Percentiles rank a stretch among this genome's conserved stretches.
Evolutionary conservation across 2,888 invertebrate genomes (phyloP).

Genomic region (Erpobdella octoculata): DNA sequence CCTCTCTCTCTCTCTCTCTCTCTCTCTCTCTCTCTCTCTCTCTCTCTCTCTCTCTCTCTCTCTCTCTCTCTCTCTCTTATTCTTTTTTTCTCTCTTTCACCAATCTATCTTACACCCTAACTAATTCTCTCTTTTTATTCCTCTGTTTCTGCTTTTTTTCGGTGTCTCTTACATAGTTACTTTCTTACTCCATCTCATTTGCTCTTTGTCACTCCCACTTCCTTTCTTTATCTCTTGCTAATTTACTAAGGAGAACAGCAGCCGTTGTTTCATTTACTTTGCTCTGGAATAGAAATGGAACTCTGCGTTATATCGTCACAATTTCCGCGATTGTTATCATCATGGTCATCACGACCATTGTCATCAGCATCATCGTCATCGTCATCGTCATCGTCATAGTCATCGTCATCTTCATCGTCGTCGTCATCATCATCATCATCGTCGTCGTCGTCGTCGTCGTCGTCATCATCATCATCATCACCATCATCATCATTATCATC

Average conservation of each 20-base stretch:
- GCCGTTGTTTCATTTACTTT: too few relatives aligned
- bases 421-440: constrained; percentile 12
- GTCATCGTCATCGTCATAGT: not conserved
- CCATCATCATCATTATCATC: not conserved
- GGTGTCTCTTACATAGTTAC: not conserved
- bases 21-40: not conserved
- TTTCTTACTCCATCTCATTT: not conserved
- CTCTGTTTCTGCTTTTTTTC: not conserved
- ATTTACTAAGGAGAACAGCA: too few relatives aligned
- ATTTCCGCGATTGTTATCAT: too few relatives aligned
- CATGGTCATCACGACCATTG: not conserved
- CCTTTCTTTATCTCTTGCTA: too few relatives aligned
- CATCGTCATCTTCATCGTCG: not conserved
- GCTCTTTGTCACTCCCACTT: not conserved
- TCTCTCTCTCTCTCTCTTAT: constrained; percentile 13
- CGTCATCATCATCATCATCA: constrained; percentile 18
- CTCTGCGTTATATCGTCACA: not conserved
- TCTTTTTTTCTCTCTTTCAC: too few relatives aligned
- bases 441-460: constrained; percentile 10
- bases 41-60: not conserved
- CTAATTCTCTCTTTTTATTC: not conserved
- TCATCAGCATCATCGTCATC: constrained; percentile 1
- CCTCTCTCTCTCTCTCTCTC: constrained; percentile 13
- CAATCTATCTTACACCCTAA: not conserved
- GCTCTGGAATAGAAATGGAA: too few relatives aligned